Evolutionary conservation across 2,113 vertebrate species (phyloP).

Genomic region (Thryonomys swinderianus): DNA sequence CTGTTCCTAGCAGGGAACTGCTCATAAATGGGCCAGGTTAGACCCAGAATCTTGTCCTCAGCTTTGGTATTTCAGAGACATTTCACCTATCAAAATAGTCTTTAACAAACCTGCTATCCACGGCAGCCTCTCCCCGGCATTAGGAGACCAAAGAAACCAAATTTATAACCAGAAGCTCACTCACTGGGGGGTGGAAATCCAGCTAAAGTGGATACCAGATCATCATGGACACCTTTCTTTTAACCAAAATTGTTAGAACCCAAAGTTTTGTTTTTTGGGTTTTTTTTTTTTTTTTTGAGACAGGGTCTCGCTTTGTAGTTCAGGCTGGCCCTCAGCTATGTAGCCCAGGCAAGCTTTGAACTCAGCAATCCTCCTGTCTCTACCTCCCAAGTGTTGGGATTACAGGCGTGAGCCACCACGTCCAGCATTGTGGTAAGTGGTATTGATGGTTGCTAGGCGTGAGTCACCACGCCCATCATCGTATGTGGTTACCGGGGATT

Average conservation of each 20-base stretch:
- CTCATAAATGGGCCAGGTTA: neutral
- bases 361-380: too few species aligned
- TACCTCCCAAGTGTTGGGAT: too few species aligned
- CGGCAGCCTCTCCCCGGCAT: neutral
- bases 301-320: too few species aligned
- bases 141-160: neutral
- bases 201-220: neutral
- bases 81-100: neutral
- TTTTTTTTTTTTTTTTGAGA: too few species aligned
- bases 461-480: too few species aligned
- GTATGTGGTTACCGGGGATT: too few species aligned
- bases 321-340: too few species aligned
- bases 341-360: too few species aligned
- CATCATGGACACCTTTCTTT: neutral
- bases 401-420: too few species aligned
- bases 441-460: too few species aligned
- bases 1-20: neutral
- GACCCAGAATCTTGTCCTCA: neutral
- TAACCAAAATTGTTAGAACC: neutral
- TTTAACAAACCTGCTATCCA: neutral
- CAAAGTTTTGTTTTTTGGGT: too few species aligned
- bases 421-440: too few species aligned
- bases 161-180: neutral
- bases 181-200: neutral
- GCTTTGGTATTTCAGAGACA: conserved; percentile 5